Evolutionary conservation across 2,888 invertebrate genomes (phyloP).

Genomic region (Caenorhabditis sp.): DNA sequence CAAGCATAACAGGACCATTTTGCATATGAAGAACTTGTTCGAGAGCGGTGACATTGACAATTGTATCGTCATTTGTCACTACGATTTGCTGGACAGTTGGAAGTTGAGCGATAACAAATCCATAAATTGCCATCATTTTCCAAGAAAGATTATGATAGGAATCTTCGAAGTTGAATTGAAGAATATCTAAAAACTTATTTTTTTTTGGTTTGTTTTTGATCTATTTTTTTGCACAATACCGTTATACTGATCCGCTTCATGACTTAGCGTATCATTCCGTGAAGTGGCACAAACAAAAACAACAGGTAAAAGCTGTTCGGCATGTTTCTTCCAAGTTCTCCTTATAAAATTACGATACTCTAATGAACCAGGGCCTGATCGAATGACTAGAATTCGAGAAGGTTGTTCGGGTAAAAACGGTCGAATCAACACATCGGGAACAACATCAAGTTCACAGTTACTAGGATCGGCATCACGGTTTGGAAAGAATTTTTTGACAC

Average conservation of each 20-base stretch:
- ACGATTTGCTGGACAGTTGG: constrained; percentile 55
- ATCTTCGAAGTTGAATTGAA: constrained; percentile 68
- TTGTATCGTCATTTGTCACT: constrained; percentile 67
- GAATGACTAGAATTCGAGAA: constrained; percentile 52
- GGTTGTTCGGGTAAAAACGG: constrained; percentile 41
- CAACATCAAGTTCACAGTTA: constrained; percentile 42
- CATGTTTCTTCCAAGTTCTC: constrained; percentile 63
- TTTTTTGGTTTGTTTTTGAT: no score
- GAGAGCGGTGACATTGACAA: constrained; percentile 67
- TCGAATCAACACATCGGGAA: constrained; percentile 44
- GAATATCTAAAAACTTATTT: constrained; percentile 56
- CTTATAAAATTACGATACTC: constrained; percentile 64
- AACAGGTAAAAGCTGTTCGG: constrained; percentile 49
- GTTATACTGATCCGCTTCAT: constrained; percentile 43
- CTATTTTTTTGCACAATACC: constrained; percentile 14
- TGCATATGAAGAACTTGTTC: constrained; percentile 44
- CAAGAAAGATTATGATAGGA: constrained; percentile 67
- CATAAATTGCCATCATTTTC: constrained; percentile 70
- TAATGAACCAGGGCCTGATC: constrained; percentile 57
- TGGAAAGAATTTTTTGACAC: constrained; percentile 39
- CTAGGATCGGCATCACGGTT: constrained; percentile 27
- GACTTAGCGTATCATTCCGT: constrained; percentile 33
- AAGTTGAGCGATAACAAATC: constrained; percentile 55
- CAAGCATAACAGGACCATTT: constrained; percentile 55
- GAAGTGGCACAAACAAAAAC: constrained; percentile 54